These are phyloP conservation scores for Drosophila peninsularis DNA, from an alignment of 2,888 invertebrate species.

Conservation along the genomic window DNA sequence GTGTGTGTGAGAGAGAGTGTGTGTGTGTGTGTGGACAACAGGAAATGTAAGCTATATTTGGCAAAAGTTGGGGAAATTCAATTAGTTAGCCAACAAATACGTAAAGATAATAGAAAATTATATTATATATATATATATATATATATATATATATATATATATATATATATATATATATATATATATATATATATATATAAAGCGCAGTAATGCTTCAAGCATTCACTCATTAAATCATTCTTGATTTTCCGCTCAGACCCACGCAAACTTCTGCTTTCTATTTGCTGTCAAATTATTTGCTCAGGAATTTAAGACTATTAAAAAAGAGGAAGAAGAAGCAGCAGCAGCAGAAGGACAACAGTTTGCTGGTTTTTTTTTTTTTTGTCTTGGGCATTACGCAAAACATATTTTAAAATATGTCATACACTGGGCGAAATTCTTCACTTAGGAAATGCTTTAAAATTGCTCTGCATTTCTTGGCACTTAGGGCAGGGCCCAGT, in stretches of 20 bases:
- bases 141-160: background rate
- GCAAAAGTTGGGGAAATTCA: conserved; percentile 61
- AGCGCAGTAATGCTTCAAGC: background rate
- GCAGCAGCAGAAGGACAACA: conserved; percentile 44
- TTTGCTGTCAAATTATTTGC: conserved; percentile 73
- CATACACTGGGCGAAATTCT: conserved; percentile 27
- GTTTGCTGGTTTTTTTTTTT: conserved; percentile 25
- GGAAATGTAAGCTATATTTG: conserved; percentile 62
- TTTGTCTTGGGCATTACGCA: conserved; percentile 60
- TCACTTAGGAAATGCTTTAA: background rate
- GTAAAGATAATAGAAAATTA: conserved; percentile 22
- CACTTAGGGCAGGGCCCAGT: background rate
- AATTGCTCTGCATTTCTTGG: background rate
- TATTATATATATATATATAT: background rate
- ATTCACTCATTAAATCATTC: conserved; percentile 4
- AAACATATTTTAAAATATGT: conserved; percentile 45
- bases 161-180: background rate
- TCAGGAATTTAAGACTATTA: conserved; percentile 72
- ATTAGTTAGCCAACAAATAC: conserved; percentile 42
- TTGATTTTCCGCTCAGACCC: background rate
- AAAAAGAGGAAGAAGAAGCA: conserved; percentile 22
- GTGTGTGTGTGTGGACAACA: conserved; percentile 32
- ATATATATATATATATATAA: background rate
- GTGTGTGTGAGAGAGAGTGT: conserved; percentile 15
- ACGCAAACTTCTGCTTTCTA: conserved; percentile 35